These are phyloP conservation scores for Lucinisca nassula DNA, from an alignment of 2,888 invertebrate genomes.

Conservation along the genomic window DNA sequence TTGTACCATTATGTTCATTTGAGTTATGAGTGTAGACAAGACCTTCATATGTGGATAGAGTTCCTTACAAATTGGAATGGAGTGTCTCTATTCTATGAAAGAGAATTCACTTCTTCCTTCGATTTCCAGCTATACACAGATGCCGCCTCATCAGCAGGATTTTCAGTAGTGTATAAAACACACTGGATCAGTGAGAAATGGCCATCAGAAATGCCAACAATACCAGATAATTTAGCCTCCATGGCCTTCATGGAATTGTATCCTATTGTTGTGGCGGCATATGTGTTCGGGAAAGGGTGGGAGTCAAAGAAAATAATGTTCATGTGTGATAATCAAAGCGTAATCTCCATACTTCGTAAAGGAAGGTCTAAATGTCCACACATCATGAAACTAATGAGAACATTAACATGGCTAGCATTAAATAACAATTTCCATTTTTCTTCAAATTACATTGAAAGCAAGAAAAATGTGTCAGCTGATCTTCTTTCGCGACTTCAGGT, in stretches of 20 bases:
- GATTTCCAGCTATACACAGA: conserved; percentile 34
- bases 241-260: conserved; percentile 43
- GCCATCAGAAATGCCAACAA: conserved; percentile 16
- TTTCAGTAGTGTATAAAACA: conserved; percentile 32
- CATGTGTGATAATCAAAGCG: conserved; percentile 40
- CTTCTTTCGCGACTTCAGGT: background rate
- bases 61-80: conserved; percentile 47
- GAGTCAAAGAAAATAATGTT: conserved; percentile 22
- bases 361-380: conserved; percentile 19
- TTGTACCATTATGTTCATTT: too few relatives aligned
- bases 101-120: background rate
- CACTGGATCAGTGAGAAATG: conserved; percentile 42
- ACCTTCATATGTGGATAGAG: conserved; percentile 29
- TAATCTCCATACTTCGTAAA: conserved; percentile 47
- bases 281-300: conserved; percentile 20
- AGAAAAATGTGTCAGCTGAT: background rate
- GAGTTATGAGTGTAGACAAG: conserved; percentile 29
- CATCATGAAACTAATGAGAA: conserved; percentile 38
- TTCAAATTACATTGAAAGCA: background rate
- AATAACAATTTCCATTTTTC: background rate
- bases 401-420: background rate
- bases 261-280: conserved; percentile 47
- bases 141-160: conserved; percentile 31
- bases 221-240: conserved; percentile 1
- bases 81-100: conserved; percentile 23